Evolutionary conservation across 2,113 vertebrate genomes (phyloP).

Genomic region (Malaclemys terrapin): DNA sequence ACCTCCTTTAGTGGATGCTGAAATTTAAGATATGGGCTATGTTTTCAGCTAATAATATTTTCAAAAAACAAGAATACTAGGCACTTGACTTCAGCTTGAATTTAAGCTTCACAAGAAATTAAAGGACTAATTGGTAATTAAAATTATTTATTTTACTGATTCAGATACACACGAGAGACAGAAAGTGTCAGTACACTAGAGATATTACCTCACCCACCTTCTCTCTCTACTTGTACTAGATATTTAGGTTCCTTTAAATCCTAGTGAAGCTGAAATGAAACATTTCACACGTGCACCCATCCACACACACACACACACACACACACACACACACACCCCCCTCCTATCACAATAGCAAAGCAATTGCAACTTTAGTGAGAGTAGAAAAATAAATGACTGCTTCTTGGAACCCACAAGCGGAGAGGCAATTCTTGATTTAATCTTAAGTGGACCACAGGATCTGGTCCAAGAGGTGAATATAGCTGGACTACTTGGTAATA

Average conservation of each 20-base stretch:
- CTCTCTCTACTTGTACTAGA: background rate
- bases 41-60: background rate
- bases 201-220: no score
- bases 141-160: background rate
- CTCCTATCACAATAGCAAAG: accelerated
- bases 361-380: background rate
- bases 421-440: no score
- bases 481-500: no score
- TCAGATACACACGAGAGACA: background rate
- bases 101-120: background rate
- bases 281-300: background rate
- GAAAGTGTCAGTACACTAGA: background rate
- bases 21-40: background rate
- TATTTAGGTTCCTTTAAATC: background rate
- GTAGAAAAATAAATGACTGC: background rate
- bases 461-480: no score
- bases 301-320: no score
- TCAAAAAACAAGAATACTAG: background rate
- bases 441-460: no score
- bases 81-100: background rate
- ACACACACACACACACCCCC: no score
- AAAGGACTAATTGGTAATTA: background rate
- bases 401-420: no score
- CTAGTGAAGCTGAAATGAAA: background rate
- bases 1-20: background rate